Evolutionary conservation across 1,140 invertebrate species (phyloP).

Genomic region (Plodia interpunctella): DNA sequence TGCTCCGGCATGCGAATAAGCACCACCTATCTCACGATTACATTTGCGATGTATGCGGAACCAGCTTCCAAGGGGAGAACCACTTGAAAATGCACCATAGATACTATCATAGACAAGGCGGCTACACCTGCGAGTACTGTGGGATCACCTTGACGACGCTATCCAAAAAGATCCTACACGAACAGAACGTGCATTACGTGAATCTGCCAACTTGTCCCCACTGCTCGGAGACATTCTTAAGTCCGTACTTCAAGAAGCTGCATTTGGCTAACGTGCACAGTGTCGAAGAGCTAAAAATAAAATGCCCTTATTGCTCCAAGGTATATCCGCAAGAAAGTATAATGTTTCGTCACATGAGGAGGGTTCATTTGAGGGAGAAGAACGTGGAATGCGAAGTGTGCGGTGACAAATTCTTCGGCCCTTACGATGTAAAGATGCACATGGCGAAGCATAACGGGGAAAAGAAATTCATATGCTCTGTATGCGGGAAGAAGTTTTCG

Average conservation of each 20-base stretch:
- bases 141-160: constrained; percentile 46
- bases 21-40: constrained; percentile 61
- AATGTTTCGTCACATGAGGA: constrained; percentile 66
- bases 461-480: constrained; percentile 77
- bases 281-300: constrained; percentile 61
- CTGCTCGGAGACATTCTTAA: constrained; percentile 63
- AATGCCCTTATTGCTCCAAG: constrained; percentile 59
- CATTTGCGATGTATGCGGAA: constrained; percentile 63
- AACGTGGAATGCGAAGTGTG: constrained; percentile 71
- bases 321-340: constrained; percentile 62
- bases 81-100: constrained; percentile 67
- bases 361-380: constrained; percentile 61
- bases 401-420: constrained; percentile 83
- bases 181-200: constrained; percentile 59
- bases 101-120: constrained; percentile 63
- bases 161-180: constrained; percentile 58
- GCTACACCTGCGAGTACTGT: constrained; percentile 57
- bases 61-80: constrained; percentile 64
- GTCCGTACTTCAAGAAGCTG: constrained; percentile 61
- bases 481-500: constrained; percentile 80
- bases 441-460: constrained; percentile 85
- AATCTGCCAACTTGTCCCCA: constrained; percentile 53
- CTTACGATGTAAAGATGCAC: constrained; percentile 82
- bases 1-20: constrained; percentile 62
- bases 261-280: constrained; percentile 64